Base-by-base conservation (phyloP, 2,113 vertebrate species). In the Pseudorhombus dupliciocellatus region DNA sequence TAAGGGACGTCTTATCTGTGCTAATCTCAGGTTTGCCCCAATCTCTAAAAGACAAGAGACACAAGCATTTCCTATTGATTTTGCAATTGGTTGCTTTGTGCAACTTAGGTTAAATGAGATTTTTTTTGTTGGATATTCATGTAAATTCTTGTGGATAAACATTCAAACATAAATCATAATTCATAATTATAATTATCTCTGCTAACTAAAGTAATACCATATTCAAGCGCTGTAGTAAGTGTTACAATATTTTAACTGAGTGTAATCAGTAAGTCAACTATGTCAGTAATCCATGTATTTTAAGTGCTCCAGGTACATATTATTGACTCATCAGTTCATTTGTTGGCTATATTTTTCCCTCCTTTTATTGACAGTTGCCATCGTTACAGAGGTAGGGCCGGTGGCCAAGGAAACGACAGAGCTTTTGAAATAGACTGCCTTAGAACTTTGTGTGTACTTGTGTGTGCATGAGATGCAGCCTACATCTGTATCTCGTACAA, bases 1-100 rank as follows among this genome's bases (percentile, higher is more conserved):
- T 75, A 66, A 57, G 7, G 24, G 21, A n/a, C 58, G 40, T 46
- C 57, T 79, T 70, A 79, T 66, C 55, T 61, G 21, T 4, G 65
- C 63, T 40, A 56, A 75, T 75, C 22, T 61, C 37, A 55, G 51
- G 3, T 48, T 42, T 70, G 66, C 11, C 26, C 56, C 18, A 37
- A 20, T 42, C 60, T n/a, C 21, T 5, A n/a, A 48, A 53, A 30
- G 8, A 60, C 16, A 51, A 40, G 54, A 51, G 2, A 68, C 37
- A 2, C 1, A 65, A 44, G 16, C 1, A 7, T 68, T 68, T 72
- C 28, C 10, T 31, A 40, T 15, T 53, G 14, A 69, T 37, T 54
- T 14, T 50, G 1, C 12, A 37, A 0, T 11, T 26, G 1, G 0
- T 37, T 64, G 1, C 20, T 22, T 65, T 73, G 21, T 56, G 52